These are phyloP conservation scores for Danio kyathit DNA, from an alignment of 2,797 vertebrate species.

Conservation along the genomic window DNA sequence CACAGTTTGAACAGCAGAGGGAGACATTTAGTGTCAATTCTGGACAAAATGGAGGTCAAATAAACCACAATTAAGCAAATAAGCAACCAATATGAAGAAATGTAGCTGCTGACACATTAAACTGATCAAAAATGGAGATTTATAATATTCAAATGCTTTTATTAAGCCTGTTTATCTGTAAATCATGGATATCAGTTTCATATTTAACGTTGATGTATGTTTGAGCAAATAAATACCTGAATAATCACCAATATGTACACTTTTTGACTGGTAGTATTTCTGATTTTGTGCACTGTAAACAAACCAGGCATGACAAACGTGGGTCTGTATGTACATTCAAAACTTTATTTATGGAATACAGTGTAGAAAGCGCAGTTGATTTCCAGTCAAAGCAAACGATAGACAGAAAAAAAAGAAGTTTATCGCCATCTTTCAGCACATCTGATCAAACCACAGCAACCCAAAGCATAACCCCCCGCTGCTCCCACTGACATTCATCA, in stretches of 20 bases:
- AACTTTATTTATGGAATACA: conserved; percentile 99
- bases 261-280: no score
- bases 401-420: conserved; percentile 72
- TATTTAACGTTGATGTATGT: no score
- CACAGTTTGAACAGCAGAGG: conserved; percentile 1
- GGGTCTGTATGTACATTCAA: conserved; percentile 85
- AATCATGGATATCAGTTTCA: no score
- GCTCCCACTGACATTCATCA: neutral
- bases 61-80: neutral
- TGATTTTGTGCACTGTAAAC: neutral
- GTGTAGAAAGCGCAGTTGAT: conserved; percentile 94
- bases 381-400: conserved; percentile 94
- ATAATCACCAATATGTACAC: no score
- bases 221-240: no score
- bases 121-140: no score
- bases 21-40: neutral
- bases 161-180: neutral
- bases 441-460: conserved; percentile 43
- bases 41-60: neutral
- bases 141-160: neutral
- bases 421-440: conserved; percentile 68
- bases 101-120: neutral
- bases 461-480: conserved; percentile 25
- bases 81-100: no score
- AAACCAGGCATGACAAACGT: neutral